Conservation (phyloP, 2,797 vertebrate species). For the Neoniphon sammara region DNA sequence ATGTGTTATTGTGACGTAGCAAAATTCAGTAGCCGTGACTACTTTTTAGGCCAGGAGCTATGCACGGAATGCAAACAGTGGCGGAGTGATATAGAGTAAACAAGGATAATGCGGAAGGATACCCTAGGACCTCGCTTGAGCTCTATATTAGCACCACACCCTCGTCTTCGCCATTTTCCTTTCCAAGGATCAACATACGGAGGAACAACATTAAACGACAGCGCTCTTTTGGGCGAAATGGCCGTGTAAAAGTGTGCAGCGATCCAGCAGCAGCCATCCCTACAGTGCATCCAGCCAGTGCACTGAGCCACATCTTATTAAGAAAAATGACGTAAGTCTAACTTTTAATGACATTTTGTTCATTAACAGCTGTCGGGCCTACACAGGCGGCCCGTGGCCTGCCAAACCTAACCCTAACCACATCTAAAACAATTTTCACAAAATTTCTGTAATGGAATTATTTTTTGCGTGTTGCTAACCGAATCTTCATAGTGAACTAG, state of each 20-base stretch:
- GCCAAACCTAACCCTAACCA: background rate
- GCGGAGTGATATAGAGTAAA: constrained; percentile 68
- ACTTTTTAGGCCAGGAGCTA: too few species aligned
- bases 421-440: too few species aligned
- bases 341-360: background rate
- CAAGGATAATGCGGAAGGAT: constrained; percentile 68
- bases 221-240: constrained; percentile 76
- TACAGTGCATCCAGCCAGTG: constrained; percentile 85
- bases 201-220: constrained; percentile 10
- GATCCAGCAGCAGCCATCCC: constrained; percentile 77
- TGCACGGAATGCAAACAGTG: background rate
- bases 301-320: constrained; percentile 80
- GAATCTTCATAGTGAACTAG: too few species aligned
- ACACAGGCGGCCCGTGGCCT: background rate
- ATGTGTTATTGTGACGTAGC: too few species aligned
- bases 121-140: constrained; percentile 9
- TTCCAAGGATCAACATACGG: background rate
- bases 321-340: constrained; percentile 85
- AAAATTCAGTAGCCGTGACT: too few species aligned
- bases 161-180: constrained; percentile 46
- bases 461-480: too few species aligned
- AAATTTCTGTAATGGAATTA: too few species aligned
- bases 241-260: constrained; percentile 82
- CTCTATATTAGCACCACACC: constrained; percentile 26
- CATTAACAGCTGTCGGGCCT: constrained; percentile 21